These are phyloP conservation scores for Gadopsis bispinosus DNA, from an alignment of 2,797 vertebrate genomes.

Conservation along the genomic window DNA sequence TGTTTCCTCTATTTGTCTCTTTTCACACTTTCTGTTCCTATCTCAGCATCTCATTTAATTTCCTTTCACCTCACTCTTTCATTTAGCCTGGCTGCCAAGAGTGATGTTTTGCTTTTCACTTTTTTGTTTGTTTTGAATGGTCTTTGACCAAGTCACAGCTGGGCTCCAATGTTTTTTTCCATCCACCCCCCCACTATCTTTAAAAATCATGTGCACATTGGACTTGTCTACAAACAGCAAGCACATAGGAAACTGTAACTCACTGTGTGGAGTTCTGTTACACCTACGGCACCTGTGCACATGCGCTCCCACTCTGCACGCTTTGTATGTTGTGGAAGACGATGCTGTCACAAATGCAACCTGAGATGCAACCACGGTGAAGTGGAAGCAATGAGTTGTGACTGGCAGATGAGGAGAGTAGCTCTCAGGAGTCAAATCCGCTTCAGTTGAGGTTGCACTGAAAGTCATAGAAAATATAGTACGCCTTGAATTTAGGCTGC, in stretches of 20 bases:
- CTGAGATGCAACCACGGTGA: conserved; percentile 58
- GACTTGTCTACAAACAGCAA: conserved; percentile 32
- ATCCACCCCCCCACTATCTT: not conserved
- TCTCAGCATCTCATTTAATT: conserved; percentile 29
- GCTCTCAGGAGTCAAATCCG: conserved; percentile 2
- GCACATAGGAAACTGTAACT: conserved; percentile 33
- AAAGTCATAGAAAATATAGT: conserved; percentile 7
- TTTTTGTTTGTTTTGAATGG: conserved; percentile 62
- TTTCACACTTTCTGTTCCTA: conserved; percentile 49
- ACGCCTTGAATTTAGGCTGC: not conserved
- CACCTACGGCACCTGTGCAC: conserved; percentile 19
- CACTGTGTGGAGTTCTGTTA: conserved; percentile 33
- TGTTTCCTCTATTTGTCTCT: conserved; percentile 46
- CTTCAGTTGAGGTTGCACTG: not conserved
- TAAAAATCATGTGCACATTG: conserved; percentile 11
- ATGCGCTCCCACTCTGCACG: not conserved
- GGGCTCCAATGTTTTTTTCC: conserved; percentile 42
- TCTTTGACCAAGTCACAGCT: conserved; percentile 59
- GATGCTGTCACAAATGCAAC: conserved; percentile 63
- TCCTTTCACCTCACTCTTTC: conserved; percentile 52
- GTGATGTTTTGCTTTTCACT: conserved; percentile 43
- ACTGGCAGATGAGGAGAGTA: conserved; percentile 17
- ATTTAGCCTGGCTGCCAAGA: conserved; percentile 44
- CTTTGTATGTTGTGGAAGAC: conserved; percentile 18
- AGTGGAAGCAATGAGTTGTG: conserved; percentile 43